phyloP scores from a whole-genome alignment of 2,113 vertebrate species.

The Pimephales promelas region DNA sequence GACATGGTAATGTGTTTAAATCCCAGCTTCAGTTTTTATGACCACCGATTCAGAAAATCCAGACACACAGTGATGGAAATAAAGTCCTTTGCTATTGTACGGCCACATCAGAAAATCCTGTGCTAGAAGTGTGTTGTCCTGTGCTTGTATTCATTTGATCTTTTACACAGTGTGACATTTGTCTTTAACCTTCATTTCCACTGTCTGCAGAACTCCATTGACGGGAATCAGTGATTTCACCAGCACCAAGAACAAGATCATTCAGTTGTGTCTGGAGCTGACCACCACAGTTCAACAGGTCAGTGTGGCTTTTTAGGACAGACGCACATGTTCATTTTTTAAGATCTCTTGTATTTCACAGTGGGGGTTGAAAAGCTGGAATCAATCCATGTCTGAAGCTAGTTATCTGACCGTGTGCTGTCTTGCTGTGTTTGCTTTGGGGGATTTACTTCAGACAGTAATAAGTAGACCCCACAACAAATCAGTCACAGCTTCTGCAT shows the following conservation, averaged over 20 bases:
- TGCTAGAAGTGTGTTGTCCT: not conserved
- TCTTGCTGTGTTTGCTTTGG: conserved; percentile 62
- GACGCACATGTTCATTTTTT: not conserved
- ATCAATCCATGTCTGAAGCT: conserved; percentile 52
- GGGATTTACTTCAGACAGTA: conserved; percentile 52
- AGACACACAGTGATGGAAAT: conserved; percentile 41
- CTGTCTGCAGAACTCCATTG: conserved; percentile 85
- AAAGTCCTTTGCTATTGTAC: conserved; percentile 43
- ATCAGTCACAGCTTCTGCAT: conserved; percentile 57
- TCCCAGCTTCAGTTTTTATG: conserved; percentile 27
- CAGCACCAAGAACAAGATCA: conserved; percentile 95
- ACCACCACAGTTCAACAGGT: conserved; percentile 98
- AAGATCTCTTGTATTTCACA: not conserved
- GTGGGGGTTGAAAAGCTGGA: conserved; percentile 14
- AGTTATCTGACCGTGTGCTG: conserved; percentile 59
- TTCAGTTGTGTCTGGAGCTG: conserved; percentile 95
- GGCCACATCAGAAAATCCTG: not conserved
- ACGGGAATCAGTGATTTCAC: conserved; percentile 96
- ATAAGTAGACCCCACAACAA: conserved; percentile 65
- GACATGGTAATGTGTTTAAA: conserved; percentile 36
- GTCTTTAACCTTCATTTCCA: not conserved
- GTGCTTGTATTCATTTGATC: not conserved
- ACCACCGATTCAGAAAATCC: conserved; percentile 37
- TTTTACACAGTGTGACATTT: not conserved
- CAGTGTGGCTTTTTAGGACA: conserved; percentile 59